Conservation (phyloP, 2,113 vertebrate genomes). For the Podocnemis expansa region DNA sequence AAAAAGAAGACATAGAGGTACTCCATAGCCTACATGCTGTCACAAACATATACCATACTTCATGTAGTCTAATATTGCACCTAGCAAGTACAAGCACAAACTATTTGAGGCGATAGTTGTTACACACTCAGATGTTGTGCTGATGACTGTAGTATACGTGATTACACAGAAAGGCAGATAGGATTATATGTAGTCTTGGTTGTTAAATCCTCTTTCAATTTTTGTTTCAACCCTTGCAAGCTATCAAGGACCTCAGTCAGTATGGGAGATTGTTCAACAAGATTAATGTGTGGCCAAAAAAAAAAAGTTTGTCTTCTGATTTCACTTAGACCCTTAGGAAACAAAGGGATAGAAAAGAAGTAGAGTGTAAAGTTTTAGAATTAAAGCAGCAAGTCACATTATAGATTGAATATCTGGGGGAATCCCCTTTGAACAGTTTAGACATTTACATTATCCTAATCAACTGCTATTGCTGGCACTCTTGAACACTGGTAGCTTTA, state of each 20-base stretch:
- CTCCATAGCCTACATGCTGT: background rate
- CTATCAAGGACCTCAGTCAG: background rate
- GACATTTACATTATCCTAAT: background rate
- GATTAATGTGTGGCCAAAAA: background rate
- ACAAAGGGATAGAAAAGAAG: background rate
- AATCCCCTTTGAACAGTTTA: background rate
- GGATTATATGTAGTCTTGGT: background rate
- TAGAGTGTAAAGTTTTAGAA: background rate
- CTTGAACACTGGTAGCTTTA: background rate
- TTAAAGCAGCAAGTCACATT: background rate
- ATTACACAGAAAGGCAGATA: background rate
- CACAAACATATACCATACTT: background rate
- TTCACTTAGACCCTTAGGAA: background rate
- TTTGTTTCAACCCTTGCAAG: background rate
- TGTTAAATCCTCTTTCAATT: background rate
- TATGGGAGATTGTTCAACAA: background rate
- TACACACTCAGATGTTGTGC: background rate
- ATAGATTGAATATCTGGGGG: background rate
- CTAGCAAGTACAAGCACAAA: background rate
- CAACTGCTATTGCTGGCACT: constrained; percentile 4
- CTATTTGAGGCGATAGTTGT: background rate
- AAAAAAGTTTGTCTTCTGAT: background rate
- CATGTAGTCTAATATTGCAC: fast-evolving
- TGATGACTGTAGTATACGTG: fast-evolving
- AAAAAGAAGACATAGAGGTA: background rate